A percentile compares a stretch with the other conserved stretches of the same genome.
phyloP scores from a whole-genome alignment of 2,888 invertebrate genomes.

The Flexamia atlantica region DNA sequence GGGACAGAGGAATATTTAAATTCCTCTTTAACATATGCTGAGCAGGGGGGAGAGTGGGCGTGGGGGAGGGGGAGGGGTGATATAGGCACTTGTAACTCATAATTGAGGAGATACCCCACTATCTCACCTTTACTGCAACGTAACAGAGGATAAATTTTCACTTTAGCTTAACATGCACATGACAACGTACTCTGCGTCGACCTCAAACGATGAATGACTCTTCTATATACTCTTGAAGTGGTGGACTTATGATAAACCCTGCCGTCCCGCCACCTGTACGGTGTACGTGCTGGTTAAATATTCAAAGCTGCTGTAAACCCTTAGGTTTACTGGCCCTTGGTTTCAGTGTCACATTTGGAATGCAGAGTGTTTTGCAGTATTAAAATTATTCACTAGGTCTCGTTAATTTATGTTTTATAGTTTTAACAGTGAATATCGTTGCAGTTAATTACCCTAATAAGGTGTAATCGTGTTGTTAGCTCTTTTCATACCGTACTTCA shows the following conservation, averaged over 20 bases:
- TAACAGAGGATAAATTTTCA: background rate
- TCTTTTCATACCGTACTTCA: too few relatives aligned
- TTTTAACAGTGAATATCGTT: too few relatives aligned
- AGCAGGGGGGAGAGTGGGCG: background rate
- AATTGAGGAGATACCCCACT: conserved; percentile 1
- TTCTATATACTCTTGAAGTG: too few relatives aligned
- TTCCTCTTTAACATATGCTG: conserved; percentile 35
- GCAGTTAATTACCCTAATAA: too few relatives aligned
- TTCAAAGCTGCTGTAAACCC: background rate
- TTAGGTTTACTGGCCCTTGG: background rate
- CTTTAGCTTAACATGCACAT: background rate
- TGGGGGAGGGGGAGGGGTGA: background rate
- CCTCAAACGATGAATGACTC: background rate
- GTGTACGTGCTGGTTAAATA: conserved; percentile 4
- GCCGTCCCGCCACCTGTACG: too few relatives aligned
- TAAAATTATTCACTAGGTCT: too few relatives aligned
- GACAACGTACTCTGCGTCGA: background rate
- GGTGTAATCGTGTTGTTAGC: too few relatives aligned
- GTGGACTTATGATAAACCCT: background rate
- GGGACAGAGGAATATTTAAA: conserved; percentile 28
- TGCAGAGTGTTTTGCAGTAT: too few relatives aligned
- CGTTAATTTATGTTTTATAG: too few relatives aligned
- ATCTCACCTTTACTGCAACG: background rate
- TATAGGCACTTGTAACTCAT: conserved; percentile 24
- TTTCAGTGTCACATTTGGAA: too few relatives aligned